Evolutionary conservation across 2,797 vertebrate genomes (phyloP).

Genomic region (Coendou prehensilis): DNA sequence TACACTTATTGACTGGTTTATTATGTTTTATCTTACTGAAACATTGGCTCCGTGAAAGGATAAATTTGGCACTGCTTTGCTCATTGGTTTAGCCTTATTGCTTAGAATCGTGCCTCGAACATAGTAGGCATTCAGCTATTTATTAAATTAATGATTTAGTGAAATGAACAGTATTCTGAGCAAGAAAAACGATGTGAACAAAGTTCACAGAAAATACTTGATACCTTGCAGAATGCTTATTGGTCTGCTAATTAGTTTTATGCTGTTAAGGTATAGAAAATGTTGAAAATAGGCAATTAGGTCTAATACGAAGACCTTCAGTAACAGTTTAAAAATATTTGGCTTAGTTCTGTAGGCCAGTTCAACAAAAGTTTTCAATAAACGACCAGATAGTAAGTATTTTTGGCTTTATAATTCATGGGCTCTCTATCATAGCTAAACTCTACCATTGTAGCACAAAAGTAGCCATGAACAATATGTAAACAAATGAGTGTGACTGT

Average conservation of each 20-base stretch:
- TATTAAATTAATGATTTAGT: conserved; percentile 16
- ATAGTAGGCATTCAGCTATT: neutral
- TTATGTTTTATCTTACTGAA: neutral
- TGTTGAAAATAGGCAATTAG: neutral
- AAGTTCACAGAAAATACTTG: conserved; percentile 21
- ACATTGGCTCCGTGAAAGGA: neutral
- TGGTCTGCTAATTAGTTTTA: neutral
- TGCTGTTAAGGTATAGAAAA: neutral
- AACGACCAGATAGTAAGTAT: neutral
- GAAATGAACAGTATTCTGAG: conserved; percentile 9
- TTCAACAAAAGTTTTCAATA: conserved; percentile 17
- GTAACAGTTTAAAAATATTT: neutral
- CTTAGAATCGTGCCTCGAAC: conserved; percentile 22
- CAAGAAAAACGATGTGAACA: neutral
- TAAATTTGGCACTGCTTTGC: neutral
- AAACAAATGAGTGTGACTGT: neutral
- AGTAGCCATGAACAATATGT: neutral
- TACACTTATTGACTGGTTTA: neutral
- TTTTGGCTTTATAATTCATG: neutral
- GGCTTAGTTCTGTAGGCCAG: neutral
- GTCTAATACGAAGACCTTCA: neutral
- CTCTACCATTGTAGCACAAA: neutral
- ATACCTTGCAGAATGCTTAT: neutral
- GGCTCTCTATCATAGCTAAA: neutral
- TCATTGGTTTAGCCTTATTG: neutral